Evolutionary conservation across 2,797 vertebrate species (phyloP).

Genomic region (Smutsia temminckii): DNA sequence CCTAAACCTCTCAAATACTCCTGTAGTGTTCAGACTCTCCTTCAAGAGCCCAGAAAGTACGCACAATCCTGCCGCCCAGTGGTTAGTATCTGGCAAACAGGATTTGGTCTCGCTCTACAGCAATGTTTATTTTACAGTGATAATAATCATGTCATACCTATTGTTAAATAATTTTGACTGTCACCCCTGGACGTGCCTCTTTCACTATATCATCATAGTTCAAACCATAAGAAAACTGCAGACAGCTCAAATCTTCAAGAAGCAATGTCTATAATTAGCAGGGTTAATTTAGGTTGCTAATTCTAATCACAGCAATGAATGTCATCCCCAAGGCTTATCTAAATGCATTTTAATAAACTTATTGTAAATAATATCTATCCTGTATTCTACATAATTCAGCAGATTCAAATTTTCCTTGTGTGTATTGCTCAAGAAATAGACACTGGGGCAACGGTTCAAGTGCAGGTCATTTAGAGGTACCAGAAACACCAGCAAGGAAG

Average conservation of each 20-base stretch:
- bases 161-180: not conserved
- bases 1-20: not conserved
- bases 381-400: not conserved
- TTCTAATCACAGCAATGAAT: slow-evolving; percentile 17
- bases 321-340: not conserved
- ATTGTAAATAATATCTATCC: not conserved
- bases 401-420: not conserved
- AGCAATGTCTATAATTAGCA: slow-evolving; percentile 24
- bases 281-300: not conserved
- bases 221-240: not conserved
- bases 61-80: not conserved
- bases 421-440: not conserved
- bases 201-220: not conserved
- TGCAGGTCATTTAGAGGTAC: not conserved
- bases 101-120: not conserved
- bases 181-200: not conserved
- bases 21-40: not conserved
- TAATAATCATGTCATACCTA: not conserved
- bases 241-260: not conserved
- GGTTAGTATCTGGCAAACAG: not conserved
- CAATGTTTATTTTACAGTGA: not conserved
- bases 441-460: not conserved
- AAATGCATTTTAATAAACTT: slow-evolving; percentile 36
- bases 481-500: not conserved
- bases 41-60: not conserved